Conservation (phyloP, 92 coral and sea anemone species). For the Palythoa heliodiscus region DNA sequence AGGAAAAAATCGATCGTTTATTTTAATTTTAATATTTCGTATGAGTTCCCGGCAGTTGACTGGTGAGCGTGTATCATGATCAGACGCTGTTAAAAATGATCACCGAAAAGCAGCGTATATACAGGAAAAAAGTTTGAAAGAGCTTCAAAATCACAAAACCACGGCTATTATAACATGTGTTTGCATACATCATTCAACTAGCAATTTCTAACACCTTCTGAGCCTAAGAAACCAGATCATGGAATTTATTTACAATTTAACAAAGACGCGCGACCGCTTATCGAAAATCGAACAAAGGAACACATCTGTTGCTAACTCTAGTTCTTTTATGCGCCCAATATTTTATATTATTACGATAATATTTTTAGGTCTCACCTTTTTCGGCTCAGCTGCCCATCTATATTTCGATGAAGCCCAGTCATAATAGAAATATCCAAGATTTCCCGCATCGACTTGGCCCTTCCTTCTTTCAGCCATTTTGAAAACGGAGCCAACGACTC, state of each 20-base stretch:
- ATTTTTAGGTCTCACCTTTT: conserved; percentile 5
- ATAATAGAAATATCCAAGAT: conserved; percentile 76
- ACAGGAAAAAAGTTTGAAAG: too few species aligned
- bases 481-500: conserved; percentile 54
- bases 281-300: conserved; percentile 6
- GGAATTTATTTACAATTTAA: conserved; percentile 14
- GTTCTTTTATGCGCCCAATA: background rate
- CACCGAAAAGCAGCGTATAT: too few species aligned
- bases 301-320: background rate
- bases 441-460: conserved; percentile 57
- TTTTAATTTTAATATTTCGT: background rate
- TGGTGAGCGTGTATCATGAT: background rate
- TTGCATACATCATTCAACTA: background rate
- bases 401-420: conserved; percentile 88
- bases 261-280: conserved; percentile 12
- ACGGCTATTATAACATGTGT: too few species aligned
- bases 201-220: background rate
- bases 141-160: too few species aligned
- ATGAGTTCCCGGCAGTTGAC: background rate
- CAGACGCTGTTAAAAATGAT: too few species aligned
- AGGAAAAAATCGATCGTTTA: background rate
- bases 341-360: background rate
- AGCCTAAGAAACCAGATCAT: background rate
- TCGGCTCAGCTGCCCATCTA: conserved; percentile 71
- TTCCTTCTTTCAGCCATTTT: conserved; percentile 83